phyloP scores from a whole-genome alignment of 2,113 vertebrate species.

The Chaetodon auriga region DNA sequence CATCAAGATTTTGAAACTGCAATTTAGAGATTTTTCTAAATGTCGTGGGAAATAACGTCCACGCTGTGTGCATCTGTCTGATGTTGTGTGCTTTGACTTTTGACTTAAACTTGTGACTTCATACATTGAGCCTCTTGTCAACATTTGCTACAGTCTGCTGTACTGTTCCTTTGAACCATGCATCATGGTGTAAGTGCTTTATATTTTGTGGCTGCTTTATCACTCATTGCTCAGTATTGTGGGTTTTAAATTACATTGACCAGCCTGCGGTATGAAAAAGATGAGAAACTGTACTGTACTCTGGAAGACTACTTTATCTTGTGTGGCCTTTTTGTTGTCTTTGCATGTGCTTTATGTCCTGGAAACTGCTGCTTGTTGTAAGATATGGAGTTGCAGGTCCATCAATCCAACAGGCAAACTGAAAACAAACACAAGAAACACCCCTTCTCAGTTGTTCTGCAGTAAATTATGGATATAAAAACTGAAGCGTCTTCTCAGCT shows the following conservation, averaged over 20 bases:
- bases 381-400: background rate
- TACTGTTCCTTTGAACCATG: background rate
- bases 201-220: conserved; percentile 14
- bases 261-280: background rate
- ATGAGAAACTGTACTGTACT: background rate
- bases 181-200: background rate
- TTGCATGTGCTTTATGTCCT: conserved; percentile 46
- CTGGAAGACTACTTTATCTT: background rate
- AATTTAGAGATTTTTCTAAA: background rate
- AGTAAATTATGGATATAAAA: too few species aligned
- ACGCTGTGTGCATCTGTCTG: background rate
- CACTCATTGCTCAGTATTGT: background rate
- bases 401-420: conserved; percentile 3
- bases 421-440: background rate
- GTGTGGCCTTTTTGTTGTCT: background rate
- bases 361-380: background rate
- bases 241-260: background rate
- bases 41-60: background rate
- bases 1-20: too few species aligned
- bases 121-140: background rate
- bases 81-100: background rate
- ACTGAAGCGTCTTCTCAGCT: background rate
- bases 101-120: background rate
- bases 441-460: background rate
- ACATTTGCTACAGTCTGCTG: background rate